These are phyloP conservation scores for Eupeodes luniger DNA, from an alignment of 2,888 invertebrate genomes.

Conservation along the genomic window DNA sequence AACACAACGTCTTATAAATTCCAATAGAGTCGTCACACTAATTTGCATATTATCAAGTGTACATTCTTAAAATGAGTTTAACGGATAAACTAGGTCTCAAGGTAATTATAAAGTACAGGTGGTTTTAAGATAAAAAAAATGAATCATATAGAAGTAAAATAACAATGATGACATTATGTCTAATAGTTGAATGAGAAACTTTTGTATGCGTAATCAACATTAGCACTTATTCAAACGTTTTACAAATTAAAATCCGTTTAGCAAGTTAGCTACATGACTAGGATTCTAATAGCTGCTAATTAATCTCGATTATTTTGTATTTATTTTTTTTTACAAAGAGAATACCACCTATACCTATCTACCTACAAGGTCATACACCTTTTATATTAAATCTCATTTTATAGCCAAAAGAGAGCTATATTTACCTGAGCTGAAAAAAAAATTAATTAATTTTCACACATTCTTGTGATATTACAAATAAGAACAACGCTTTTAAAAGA, in stretches of 20 bases:
- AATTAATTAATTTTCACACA: conserved; percentile 17
- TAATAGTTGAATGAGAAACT: background rate
- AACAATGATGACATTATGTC: conserved; percentile 41
- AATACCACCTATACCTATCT: background rate
- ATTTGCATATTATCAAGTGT: background rate
- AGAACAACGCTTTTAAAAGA: conserved; percentile 16
- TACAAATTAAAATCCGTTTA: conserved; percentile 11
- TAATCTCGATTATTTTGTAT: conserved; percentile 7
- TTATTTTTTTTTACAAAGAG: conserved; percentile 21
- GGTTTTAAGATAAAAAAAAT: conserved; percentile 13
- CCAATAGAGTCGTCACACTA: background rate
- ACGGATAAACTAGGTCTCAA: conserved; percentile 13
- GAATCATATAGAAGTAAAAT: conserved; percentile 33
- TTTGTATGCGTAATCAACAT: conserved; percentile 48
- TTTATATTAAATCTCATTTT: conserved; percentile 2
- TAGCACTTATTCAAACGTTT: background rate
- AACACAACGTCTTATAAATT: conserved; percentile 33
- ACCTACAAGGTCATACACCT: conserved; percentile 63
- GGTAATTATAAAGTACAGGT: conserved; percentile 27
- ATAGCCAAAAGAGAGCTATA: conserved; percentile 14
- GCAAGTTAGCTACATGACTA: conserved; percentile 37
- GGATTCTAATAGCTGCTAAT: conserved; percentile 6
- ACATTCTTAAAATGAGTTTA: conserved; percentile 2
- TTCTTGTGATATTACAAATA: conserved; percentile 34
- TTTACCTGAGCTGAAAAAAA: background rate